Evolutionary conservation across 2,797 vertebrate species (phyloP), one percentile per base, ranked within the genome.

Genomic region (Philypnodon macrostomus): DNA sequence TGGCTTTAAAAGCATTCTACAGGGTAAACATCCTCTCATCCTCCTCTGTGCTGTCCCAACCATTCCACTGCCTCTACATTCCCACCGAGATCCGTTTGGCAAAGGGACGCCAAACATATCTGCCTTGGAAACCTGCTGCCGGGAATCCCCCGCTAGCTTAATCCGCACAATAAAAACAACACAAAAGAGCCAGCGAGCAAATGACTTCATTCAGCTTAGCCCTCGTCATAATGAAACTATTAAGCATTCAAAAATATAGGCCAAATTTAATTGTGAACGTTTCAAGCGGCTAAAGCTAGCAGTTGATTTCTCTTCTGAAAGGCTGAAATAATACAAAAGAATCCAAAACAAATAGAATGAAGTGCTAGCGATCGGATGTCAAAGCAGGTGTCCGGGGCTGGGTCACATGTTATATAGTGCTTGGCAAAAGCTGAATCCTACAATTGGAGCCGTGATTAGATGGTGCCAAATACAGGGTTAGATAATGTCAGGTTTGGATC

Each of bases 291-390:
- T 47, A 45, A 48, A 53, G 45, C 4, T 17, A 34, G 27, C 16
- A 26, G 23, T 48, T 34, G n/a, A n/a, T n/a, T n/a, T n/a, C n/a
- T n/a, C n/a, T n/a, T n/a, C n/a, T n/a, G n/a, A n/a, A n/a, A n/a
- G n/a, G n/a, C n/a, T n/a, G n/a, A n/a, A n/a, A n/a, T n/a, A n/a
- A n/a, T n/a, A n/a, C n/a, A n/a, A n/a, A n/a, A n/a, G 9, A 5
- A 63, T 58, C 48, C 42, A 87, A 86, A 79, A 85, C 81, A 88
- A 90, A 90, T 73, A 71, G 54, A 67, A 84, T 87, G 85, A 82
- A 89, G 81, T 79, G 62, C 59, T 60, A 7, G 0, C 56, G 50
- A 61, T 57, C 38, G 60, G 62, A 63, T 67, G 67, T 64, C 47
- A 65, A 30, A 24, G 77, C 88, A 84, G 81, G 83, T 81, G 85